Base-by-base conservation (phyloP, 2,888 invertebrate species). In the Macaria liturata region DNA sequence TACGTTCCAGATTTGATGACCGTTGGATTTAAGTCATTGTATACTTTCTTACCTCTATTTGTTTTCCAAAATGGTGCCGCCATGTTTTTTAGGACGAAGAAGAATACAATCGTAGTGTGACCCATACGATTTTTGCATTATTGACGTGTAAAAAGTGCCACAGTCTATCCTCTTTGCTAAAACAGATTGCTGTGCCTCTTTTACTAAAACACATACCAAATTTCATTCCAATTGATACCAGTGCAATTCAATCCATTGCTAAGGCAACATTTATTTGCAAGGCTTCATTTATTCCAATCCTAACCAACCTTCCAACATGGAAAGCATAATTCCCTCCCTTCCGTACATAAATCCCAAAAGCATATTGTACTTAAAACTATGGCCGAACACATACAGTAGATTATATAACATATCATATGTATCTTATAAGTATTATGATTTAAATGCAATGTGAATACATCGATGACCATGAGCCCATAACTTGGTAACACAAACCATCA, bases 321-420 rank as follows among this genome's bases (percentile, higher is more conserved):
- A 9, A 54, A 47, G 42, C 47, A 8, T 42, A 32, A 47, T n/a
- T 39, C 8, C 40, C 9, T 7, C 30, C 34, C 20, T 39, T 2
- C 8, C 7, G 8, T 30, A 47, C 34, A 1, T 34, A 9, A 9
- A 34, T 34, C 44, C 32, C 39, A 52, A 32, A 44, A 53, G 34
- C 49, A 44, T 30, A 42, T 49, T 31, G 30, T 44, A 1, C 50
- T 55, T 59, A 52, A 46, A 55, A 55, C 30, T 51, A 48, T 42
- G 7, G 55, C 52, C 55, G 5, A 9, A 45, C 46, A 60, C 52
- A 55, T n/a, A 59, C 37, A 58, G 20, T 9, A 45, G 5, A 52
- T 44, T 49, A 30, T 48, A 20, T 20, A 20, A 20, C 20, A 20
- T 20, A 20, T 20, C n/a, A 20, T 20, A 20, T 20, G 20, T 20